A percentile compares a stretch with the other conserved stretches of the same genome.
Evolutionary conservation across 2,797 vertebrate genomes (phyloP).

Genomic region (Mormyrus proboscirostris): DNA sequence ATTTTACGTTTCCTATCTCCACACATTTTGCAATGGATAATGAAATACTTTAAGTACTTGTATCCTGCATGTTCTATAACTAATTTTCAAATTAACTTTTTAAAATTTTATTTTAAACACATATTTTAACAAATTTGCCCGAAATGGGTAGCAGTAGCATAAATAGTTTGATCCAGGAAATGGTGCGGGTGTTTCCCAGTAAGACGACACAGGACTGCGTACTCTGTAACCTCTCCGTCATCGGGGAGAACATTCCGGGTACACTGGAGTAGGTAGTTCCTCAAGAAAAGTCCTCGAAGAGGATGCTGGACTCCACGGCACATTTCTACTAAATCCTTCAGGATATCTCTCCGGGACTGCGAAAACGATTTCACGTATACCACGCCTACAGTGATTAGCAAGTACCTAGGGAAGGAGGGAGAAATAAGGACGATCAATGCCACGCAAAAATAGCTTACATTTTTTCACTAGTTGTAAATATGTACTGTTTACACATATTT

Average conservation of each 20-base stretch:
- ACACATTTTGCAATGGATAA: not conserved
- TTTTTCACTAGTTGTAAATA: not conserved
- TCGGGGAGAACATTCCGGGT: conserved; percentile 95
- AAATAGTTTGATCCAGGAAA: not conserved
- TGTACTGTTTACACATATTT: not conserved
- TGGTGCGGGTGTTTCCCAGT: not conserved
- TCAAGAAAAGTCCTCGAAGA: conserved; percentile 86
- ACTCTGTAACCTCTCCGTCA: conserved; percentile 86
- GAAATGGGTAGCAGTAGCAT: not conserved
- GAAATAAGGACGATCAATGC: not conserved
- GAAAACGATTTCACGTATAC: conserved; percentile 97
- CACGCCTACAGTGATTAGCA: conserved; percentile 94
- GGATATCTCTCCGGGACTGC: conserved; percentile 93
- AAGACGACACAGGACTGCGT: conserved; percentile 39
- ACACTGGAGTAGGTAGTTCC: conserved; percentile 95
- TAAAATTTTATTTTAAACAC: not conserved
- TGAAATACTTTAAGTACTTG: not conserved
- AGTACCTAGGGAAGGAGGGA: conserved; percentile 63
- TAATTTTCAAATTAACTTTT: not conserved
- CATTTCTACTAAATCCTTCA: conserved; percentile 98
- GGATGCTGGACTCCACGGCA: conserved; percentile 97
- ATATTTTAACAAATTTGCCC: not conserved
- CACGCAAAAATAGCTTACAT: not conserved
- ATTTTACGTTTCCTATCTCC: not conserved
- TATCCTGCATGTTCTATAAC: not conserved